Base-by-base conservation (phyloP, 2,888 invertebrate species). In the Orthonychiurus folsomi region DNA sequence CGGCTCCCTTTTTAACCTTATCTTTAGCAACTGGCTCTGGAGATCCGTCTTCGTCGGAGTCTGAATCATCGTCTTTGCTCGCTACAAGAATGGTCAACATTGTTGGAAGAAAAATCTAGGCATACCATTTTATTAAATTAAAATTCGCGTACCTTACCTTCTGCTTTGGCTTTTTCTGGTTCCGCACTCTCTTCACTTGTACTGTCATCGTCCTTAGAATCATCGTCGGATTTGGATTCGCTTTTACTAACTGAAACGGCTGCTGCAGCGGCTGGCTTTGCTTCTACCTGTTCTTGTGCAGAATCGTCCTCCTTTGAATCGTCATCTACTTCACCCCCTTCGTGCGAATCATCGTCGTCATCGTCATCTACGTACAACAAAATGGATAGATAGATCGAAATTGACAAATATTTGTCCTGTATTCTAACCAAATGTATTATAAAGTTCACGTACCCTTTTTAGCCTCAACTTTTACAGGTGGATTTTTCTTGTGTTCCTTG, bases 301-400 rank as follows among this genome's bases (percentile, higher is more conserved):
- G 55, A 58, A 59, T 77, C 76, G 71, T 60, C 69, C 66, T 62
- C 59, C 62, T 73, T 70, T 59, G 59, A 65, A 56, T 70, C 64
- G 27, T 60, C 65, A 68, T 72, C 69, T 62, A 79, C 74, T 60
- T 73, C 74, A 60, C 72, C 72, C 53, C 73, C 73, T 60, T 67
- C 74, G 73, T 76, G 75, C 26, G 75, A 74, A 37, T 77, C 78
- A 66, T 78, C 57, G 56, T 56, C 60, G 23, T 63, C 63, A 56
- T 48, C n/a, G n/a, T n/a, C 63, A 26, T 60, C 64, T 63, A 59
- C 63, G 25, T 53, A 57, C 37, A 53, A 48, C 1, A 24, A 56
- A 15, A 25, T 50, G 21, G 23, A n/a, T n/a, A n/a, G n/a, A n/a
- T n/a, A n/a, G n/a, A n/a, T n/a, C n/a, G n/a, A n/a, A n/a, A n/a